Base-by-base conservation (phyloP, 1,140 invertebrate species). In the Acyrthosiphon pisum region DNA sequence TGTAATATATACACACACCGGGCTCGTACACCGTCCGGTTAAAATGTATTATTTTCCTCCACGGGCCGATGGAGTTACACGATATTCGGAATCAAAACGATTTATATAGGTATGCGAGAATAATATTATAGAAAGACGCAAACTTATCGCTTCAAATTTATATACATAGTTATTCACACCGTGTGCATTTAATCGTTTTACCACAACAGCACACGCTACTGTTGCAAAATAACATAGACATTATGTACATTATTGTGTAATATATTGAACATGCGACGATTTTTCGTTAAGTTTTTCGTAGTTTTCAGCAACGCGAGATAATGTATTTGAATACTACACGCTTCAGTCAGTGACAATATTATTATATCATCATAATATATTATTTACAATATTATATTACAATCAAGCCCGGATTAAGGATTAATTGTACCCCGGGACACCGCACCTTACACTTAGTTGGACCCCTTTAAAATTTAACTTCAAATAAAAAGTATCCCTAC, bases 1-100 rank as follows among this genome's bases (percentile, higher is more conserved):
- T n/a, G n/a, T n/a, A n/a, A n/a, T 86, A 86, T 86, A 86, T 86
- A 86, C 81, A 60, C n/a, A 86, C 41, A 41, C 37, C 11, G 41
- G 81, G 41, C 37, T 86, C 3, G 37, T 37, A 86, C 37, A 86
- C 83, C 83, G 83, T 37, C 37, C 83, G 83, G 83, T 86, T 44
- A 37, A 86, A 41, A 86, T 26, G 41, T 44, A 26, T 86, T 86
- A 41, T 26, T 44, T 86, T 26, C 23, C 23, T 86, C 37, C 83
- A 44, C 83, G 83, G 83, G 44, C 83, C 37, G 83, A 44, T 86
- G 37, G 23, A 26, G 22, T 44, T 86, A 44, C 83, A 86, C 26
- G 37, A 23, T 35, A 83, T 76, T 76, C n/a, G 81, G 35, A 37
- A 37, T 37, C 37, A 20, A 37, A 37, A 83, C 81, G 81, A 37